phyloP scores from a whole-genome alignment of 2,888 invertebrate genomes.

The Saturnia japonica region DNA sequence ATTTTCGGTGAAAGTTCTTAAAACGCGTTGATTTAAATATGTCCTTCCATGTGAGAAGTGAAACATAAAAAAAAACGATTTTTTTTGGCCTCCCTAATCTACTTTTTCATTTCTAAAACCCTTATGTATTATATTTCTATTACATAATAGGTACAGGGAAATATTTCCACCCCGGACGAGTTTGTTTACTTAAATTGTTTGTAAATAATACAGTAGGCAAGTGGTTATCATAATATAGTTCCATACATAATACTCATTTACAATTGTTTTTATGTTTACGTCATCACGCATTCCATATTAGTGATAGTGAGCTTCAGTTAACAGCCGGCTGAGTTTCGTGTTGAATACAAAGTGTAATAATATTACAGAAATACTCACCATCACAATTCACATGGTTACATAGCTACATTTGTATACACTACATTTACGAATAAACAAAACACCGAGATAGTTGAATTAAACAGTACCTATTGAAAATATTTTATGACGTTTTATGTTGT shows the following conservation, averaged over 20 bases:
- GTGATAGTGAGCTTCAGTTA: constrained; percentile 8
- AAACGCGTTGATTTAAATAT: too few relatives aligned
- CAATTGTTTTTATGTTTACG: constrained; percentile 14
- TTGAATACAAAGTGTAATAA: constrained; percentile 18
- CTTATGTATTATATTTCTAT: too few relatives aligned
- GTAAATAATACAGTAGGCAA: background rate
- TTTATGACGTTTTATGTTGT: too few relatives aligned
- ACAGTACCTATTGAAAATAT: too few relatives aligned
- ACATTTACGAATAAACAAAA: constrained; percentile 5
- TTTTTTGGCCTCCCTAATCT: too few relatives aligned
- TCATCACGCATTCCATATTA: constrained; percentile 13
- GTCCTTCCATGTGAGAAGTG: too few relatives aligned
- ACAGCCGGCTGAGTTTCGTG: constrained; percentile 11
- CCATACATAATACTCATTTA: background rate
- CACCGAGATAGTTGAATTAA: too few relatives aligned
- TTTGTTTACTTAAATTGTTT: background rate
- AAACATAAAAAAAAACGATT: too few relatives aligned
- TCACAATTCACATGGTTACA: background rate
- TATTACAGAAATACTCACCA: constrained; percentile 4
- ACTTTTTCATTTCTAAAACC: background rate
- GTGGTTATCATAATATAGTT: background rate
- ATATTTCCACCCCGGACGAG: background rate
- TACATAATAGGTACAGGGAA: background rate
- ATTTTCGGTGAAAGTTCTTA: too few relatives aligned
- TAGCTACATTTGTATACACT: background rate